Evolutionary conservation across 2,888 invertebrate genomes (phyloP).

Genomic region (Lysandra coridon): DNA sequence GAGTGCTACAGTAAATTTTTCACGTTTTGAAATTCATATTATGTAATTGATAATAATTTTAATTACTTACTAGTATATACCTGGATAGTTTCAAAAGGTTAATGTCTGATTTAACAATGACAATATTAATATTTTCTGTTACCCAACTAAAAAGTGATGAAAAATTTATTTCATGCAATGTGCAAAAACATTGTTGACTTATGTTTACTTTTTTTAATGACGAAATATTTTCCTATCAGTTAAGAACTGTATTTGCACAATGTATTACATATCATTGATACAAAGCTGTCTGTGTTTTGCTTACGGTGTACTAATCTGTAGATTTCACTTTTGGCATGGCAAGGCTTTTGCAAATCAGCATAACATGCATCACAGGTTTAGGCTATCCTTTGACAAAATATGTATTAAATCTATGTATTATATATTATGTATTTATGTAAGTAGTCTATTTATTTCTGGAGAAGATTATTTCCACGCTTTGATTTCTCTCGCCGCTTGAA

Average conservation of each 20-base stretch:
- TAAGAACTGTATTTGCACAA: slow-evolving; percentile 17
- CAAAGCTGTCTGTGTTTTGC: slow-evolving; percentile 4
- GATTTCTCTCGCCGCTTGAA: slow-evolving; percentile 53
- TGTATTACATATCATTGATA: neutral
- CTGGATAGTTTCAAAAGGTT: neutral
- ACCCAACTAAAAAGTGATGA: neutral
- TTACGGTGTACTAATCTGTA: slow-evolving; percentile 18
- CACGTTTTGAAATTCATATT: too few species aligned
- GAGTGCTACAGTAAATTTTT: too few species aligned
- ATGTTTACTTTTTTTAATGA: neutral
- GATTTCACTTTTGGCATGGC: slow-evolving; percentile 24
- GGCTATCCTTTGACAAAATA: neutral
- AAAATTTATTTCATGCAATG: slow-evolving; percentile 19
- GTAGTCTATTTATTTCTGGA: slow-evolving; percentile 9
- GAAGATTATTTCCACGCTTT: slow-evolving; percentile 43
- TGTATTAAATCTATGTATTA: slow-evolving; percentile 14
- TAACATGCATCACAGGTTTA: slow-evolving; percentile 18
- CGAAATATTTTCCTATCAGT: neutral
- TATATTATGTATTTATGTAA: slow-evolving; percentile 10
- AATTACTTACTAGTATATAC: too few species aligned
- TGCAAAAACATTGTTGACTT: slow-evolving; percentile 6
- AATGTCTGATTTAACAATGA: neutral
- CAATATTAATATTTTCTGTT: neutral
- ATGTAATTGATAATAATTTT: too few species aligned
- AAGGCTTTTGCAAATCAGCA: neutral